phyloP scores from a whole-genome alignment of 2,888 invertebrate species.

The Eupithecia subfuscata region DNA sequence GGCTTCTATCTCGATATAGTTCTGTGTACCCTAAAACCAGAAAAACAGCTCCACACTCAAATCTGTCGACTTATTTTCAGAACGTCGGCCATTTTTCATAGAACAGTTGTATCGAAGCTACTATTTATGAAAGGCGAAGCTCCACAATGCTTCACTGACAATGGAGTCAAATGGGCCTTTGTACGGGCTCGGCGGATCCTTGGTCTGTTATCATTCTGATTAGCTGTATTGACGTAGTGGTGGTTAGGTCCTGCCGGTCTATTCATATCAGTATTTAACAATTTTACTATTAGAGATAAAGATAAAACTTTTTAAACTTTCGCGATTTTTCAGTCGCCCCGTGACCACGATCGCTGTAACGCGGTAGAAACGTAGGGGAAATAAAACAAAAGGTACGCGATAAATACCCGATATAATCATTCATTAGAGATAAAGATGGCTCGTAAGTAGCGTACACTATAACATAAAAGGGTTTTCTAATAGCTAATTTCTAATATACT shows the following conservation, averaged over 20 bases:
- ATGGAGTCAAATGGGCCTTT: neutral
- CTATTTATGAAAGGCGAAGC: neutral
- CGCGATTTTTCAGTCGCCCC: no score
- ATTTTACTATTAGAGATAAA: no score
- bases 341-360: no score
- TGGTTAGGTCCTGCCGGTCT: neutral
- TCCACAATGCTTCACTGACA: neutral
- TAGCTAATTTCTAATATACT: no score
- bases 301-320: no score
- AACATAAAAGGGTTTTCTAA: no score
- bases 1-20: no score
- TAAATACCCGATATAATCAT: no score
- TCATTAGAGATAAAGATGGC: no score
- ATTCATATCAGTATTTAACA: neutral
- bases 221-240: constrained; percentile 3
- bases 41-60: neutral
- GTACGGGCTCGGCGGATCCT: neutral
- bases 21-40: neutral
- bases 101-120: neutral
- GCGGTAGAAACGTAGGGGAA: no score
- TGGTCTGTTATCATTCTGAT: neutral
- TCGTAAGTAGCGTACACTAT: no score
- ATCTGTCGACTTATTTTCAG: neutral
- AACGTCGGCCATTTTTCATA: neutral
- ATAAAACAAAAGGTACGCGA: no score